Conservation (phyloP, 2,797 vertebrate species). For the Tarsius wallacei region DNA sequence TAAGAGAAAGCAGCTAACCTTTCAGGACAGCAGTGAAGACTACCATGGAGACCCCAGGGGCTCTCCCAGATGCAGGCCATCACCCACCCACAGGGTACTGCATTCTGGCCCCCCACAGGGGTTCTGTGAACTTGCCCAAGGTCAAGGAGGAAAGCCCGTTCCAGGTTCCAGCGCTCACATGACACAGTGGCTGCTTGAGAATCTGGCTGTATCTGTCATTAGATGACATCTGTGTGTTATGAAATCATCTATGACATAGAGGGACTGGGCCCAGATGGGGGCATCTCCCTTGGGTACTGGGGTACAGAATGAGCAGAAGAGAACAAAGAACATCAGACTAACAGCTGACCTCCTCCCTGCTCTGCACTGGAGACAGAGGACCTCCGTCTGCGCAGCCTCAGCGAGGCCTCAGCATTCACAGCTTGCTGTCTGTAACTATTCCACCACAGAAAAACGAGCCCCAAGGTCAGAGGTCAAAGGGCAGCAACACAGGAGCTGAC, state of each 20-base stretch:
- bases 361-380: neutral
- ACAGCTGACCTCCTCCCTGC: neutral
- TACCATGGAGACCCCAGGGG: neutral
- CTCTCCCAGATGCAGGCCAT: too few species aligned
- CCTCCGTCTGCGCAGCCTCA: neutral
- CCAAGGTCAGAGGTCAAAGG: neutral
- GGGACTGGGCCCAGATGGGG: neutral
- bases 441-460: neutral
- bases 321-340: neutral
- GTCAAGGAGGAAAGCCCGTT: neutral
- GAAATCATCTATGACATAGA: neutral
- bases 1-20: neutral
- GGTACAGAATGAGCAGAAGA: neutral
- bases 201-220: neutral
- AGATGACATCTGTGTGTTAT: neutral
- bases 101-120: fast-evolving
- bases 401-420: fast-evolving
- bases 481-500: too few species aligned
- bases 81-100: too few species aligned
- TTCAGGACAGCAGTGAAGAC: too few species aligned
- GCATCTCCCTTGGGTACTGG: neutral
- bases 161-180: neutral
- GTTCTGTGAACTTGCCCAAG: neutral
- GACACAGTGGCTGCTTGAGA: neutral
- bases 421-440: fast-evolving